Percentiles rank a stretch among this genome's conserved stretches.
Evolutionary conservation across 2,888 invertebrate species (phyloP).

Genomic region (Mythimna vitellina): DNA sequence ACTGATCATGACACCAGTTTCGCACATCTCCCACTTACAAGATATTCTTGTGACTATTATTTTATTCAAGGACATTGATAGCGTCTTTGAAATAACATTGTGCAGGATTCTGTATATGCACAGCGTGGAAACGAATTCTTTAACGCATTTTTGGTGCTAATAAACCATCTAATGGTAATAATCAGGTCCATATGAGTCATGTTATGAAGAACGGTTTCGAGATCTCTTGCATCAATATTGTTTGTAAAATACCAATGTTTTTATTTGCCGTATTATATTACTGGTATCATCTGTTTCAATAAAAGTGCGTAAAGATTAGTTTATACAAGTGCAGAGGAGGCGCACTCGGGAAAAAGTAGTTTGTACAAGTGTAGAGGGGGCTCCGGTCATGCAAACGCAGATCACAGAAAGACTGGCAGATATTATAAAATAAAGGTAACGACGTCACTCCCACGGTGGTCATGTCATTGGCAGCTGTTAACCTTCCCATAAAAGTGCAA

Average conservation of each 20-base stretch:
- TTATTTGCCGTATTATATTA: not conserved
- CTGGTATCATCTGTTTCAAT: constrained; percentile 44
- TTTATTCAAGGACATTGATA: not conserved
- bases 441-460: constrained; percentile 1
- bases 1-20: not conserved
- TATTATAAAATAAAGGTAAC: not conserved
- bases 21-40: not conserved
- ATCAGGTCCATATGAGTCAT: not conserved
- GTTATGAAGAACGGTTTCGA: not conserved
- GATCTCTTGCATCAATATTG: not conserved
- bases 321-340: constrained; percentile 40
- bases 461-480: not conserved
- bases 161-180: not conserved
- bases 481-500: not conserved
- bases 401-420: no score
- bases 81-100: not conserved
- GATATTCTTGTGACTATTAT: constrained; percentile 3
- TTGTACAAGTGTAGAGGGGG: constrained; percentile 1
- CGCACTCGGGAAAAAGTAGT: constrained; percentile 16
- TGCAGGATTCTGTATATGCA: not conserved
- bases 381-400: no score
- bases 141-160: not conserved
- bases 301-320: constrained; percentile 36
- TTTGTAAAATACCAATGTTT: no score
- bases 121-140: constrained; percentile 10